phyloP scores from a whole-genome alignment of 2,888 invertebrate genomes.

The Hedya salicella region DNA sequence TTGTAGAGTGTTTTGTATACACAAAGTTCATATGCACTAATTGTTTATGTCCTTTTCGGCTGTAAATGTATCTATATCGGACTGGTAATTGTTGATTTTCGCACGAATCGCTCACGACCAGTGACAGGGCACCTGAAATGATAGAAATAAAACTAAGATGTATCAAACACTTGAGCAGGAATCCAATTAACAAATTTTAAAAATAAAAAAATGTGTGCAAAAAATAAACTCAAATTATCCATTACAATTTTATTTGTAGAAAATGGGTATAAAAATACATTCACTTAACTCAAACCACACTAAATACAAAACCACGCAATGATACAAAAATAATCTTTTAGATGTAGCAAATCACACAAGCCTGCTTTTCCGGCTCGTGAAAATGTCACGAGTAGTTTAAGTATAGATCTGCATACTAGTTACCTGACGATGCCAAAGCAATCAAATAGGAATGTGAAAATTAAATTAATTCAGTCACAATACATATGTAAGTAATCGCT shows the following conservation, averaged over 20 bases:
- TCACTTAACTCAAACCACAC: slow-evolving; percentile 59
- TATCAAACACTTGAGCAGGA: neutral
- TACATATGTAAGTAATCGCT: slow-evolving; percentile 46
- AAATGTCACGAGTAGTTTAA: slow-evolving; percentile 2
- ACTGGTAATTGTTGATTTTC: slow-evolving; percentile 72
- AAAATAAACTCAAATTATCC: slow-evolving; percentile 38
- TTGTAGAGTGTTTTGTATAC: slow-evolving; percentile 82
- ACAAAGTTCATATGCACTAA: slow-evolving; percentile 83
- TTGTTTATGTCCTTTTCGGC: slow-evolving; percentile 83
- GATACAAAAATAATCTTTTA: slow-evolving; percentile 48
- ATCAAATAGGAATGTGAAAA: slow-evolving; percentile 66
- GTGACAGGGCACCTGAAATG: slow-evolving; percentile 77
- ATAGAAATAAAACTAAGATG: slow-evolving; percentile 41
- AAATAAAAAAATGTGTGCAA: neutral
- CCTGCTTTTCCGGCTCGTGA: slow-evolving; percentile 2
- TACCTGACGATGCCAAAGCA: slow-evolving; percentile 28
- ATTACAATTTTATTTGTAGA: slow-evolving; percentile 56
- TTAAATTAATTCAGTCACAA: slow-evolving; percentile 62
- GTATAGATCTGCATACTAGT: slow-evolving; percentile 6
- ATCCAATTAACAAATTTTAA: neutral
- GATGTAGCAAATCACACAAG: slow-evolving; percentile 15
- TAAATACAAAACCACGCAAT: slow-evolving; percentile 58
- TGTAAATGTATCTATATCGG: slow-evolving; percentile 81
- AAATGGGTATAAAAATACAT: slow-evolving; percentile 69
- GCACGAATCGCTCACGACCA: slow-evolving; percentile 74